Evolutionary conservation across 2,113 vertebrate species (phyloP), one percentile per base, ranked within the genome.

Genomic region (Fregata magnificens): DNA sequence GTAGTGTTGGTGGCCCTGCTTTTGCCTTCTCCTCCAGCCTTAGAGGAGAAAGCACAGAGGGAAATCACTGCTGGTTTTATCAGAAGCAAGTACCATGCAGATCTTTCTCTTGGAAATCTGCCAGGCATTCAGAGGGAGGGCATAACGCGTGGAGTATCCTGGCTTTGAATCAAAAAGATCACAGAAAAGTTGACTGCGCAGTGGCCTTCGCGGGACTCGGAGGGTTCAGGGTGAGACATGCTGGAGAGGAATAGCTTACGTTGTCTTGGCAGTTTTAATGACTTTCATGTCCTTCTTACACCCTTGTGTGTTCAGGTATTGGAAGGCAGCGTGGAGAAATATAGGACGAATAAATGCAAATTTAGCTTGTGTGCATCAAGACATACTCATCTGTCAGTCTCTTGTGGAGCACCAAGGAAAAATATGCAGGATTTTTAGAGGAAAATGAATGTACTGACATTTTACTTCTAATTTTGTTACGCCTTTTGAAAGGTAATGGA

Each of bases 151-250:
- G 58, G 83, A n/a, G 70, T 20, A 59, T 72, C 59, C 83, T 89
- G 86, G 65, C 91, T 91, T 93, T 76, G 49, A 36, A 56, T 76
- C 77, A 89, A 38, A 91, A 93, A 94, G 86, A 94, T 87, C 65
- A 78, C 55, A 88, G 88, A 52, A 36, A 86, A 94, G 52, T 92
- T 94, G 94, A 58, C 91, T 82, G 73, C 6, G 0, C 1, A 6
- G 77, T 91, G 86, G 56, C 88, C 93, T 97, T 93, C 86, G 82
- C 0, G 0, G 62, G 47, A 38, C 59, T 86, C 2, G 1, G 72
- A 67, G 73, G 59, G 85, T 81, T 70, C 17, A 36, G 71, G 61
- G 52, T 79, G 49, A 86, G 36, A 71, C 56, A 42, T 0, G 2
- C 40, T 61, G 66, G 31, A 82, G 70, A 69, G 92, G 55, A 94